Evolutionary conservation across 2,113 vertebrate species (phyloP).

Genomic region (Albula glossodonta): DNA sequence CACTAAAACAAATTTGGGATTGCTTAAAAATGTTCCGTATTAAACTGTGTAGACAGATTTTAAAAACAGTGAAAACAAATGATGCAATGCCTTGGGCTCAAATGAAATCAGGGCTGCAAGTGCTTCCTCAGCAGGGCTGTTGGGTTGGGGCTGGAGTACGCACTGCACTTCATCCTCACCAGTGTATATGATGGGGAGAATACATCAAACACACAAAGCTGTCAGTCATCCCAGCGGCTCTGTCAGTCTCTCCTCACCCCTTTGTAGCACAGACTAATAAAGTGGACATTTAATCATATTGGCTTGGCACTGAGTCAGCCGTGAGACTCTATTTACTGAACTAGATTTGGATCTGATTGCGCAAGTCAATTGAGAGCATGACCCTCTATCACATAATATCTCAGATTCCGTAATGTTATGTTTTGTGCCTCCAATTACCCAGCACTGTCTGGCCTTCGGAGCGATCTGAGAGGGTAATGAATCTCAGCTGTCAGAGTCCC

Average conservation of each 20-base stretch:
- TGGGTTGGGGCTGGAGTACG: not conserved
- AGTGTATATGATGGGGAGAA: not conserved
- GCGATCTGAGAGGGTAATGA: slow-evolving; percentile 1
- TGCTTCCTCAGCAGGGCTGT: not conserved
- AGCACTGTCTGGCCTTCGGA: not conserved
- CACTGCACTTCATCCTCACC: not conserved
- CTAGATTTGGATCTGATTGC: not conserved
- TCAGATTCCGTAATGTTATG: not conserved
- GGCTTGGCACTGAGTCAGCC: not conserved
- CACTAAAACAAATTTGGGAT: not conserved
- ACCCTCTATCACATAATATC: not conserved
- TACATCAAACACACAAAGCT: not conserved
- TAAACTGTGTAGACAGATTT: not conserved
- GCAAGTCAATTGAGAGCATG: not conserved
- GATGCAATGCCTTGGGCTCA: not conserved
- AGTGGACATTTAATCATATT: not conserved
- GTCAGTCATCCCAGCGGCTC: not conserved
- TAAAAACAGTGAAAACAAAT: not conserved
- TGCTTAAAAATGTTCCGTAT: not conserved
- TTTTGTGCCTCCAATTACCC: not conserved
- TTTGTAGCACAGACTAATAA: not conserved
- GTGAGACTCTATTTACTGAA: slow-evolving; percentile 10
- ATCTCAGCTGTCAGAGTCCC: not conserved
- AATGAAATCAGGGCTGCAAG: not conserved
- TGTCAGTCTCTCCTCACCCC: not conserved